Evolutionary conservation across 35 echinoderm and acorn worm species (phyloP).

Genomic region (Strongylocentrotus purpuratus): DNA sequence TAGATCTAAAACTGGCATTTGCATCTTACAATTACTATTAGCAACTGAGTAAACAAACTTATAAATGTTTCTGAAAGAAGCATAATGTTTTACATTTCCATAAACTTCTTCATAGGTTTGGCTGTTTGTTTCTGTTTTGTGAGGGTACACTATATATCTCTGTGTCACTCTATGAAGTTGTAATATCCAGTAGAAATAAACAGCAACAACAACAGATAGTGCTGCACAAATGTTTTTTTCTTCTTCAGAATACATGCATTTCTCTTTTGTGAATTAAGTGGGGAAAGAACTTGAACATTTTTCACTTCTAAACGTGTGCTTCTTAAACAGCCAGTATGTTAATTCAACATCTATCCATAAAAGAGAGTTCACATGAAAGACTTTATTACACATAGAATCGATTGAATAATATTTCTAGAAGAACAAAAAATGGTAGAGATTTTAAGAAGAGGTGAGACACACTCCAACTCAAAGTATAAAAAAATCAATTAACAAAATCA

Average conservation of each 20-base stretch:
- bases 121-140: not conserved
- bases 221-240: not conserved
- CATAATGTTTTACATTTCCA: not conserved
- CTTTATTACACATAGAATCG: too few relatives aligned
- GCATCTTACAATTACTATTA: not conserved
- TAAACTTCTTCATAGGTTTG: not conserved
- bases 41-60: not conserved
- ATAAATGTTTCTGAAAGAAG: not conserved
- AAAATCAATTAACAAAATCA: too few relatives aligned
- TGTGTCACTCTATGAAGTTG: too few relatives aligned
- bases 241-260: not conserved
- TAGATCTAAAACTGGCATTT: not conserved
- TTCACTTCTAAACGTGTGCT: not conserved
- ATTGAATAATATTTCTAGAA: too few relatives aligned
- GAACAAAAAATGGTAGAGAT: too few relatives aligned
- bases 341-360: too few relatives aligned
- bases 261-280: not conserved
- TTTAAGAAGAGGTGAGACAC: too few relatives aligned
- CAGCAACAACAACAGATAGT: too few relatives aligned
- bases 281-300: not conserved
- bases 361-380: too few relatives aligned
- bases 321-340: too few relatives aligned
- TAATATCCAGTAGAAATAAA: too few relatives aligned
- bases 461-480: too few relatives aligned
- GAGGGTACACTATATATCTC: not conserved